Conservation (phyloP, 1,140 invertebrate genomes). For the Apis dorsata region DNA sequence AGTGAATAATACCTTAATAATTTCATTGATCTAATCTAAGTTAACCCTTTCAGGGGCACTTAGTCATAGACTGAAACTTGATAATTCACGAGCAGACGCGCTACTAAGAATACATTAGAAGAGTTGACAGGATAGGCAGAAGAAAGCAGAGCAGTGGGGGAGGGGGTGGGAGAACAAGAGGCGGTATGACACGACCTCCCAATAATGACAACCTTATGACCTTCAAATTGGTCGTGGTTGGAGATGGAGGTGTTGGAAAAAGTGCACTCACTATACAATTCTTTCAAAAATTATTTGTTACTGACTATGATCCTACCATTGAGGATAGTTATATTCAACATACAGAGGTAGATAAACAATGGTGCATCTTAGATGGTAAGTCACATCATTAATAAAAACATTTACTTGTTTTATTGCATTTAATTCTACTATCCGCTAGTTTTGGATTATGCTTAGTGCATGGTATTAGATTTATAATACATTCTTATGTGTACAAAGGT, state of each 20-base stretch:
- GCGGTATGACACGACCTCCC: conserved; percentile 84
- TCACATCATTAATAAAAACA: background rate
- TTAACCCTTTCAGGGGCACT: conserved; percentile 35
- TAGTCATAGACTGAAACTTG: conserved; percentile 13
- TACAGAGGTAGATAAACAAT: conserved; percentile 94
- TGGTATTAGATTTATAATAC: background rate
- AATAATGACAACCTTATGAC: conserved; percentile 91
- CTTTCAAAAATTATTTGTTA: conserved; percentile 93
- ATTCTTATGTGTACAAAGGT: conserved; percentile 14
- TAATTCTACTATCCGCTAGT: background rate
- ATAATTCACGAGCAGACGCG: conserved; percentile 26
- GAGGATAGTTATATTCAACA: conserved; percentile 95
- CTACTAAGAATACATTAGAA: conserved; percentile 53
- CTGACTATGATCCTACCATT: conserved; percentile 95
- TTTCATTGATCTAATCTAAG: background rate
- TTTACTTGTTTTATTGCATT: background rate
- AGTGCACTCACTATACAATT: conserved; percentile 95
- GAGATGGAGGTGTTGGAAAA: conserved; percentile 94
- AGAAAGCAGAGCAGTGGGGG: conserved; percentile 65
- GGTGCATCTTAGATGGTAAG: conserved; percentile 95
- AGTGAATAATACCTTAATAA: background rate
- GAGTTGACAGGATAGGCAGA: conserved; percentile 72
- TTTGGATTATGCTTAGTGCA: background rate
- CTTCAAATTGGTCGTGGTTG: conserved; percentile 94
- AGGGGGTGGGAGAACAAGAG: conserved; percentile 66